phyloP scores from a whole-genome alignment of 2,888 invertebrate genomes.

The Plemyria rubiginata region DNA sequence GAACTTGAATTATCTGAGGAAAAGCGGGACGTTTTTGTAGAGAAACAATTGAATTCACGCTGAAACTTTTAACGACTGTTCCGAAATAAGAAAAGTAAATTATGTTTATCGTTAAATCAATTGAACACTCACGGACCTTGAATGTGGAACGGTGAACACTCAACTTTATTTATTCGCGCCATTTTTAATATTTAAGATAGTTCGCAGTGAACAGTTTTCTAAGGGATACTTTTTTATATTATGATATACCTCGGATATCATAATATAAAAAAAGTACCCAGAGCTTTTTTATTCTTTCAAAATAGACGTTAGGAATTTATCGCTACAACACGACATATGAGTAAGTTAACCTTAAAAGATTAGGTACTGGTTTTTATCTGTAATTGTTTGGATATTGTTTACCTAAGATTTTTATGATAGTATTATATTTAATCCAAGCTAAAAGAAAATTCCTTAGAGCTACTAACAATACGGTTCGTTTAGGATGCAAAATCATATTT shows the following conservation, averaged over 20 bases:
- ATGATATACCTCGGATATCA: no score
- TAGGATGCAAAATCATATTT: conserved; percentile 6
- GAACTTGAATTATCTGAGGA: conserved; percentile 31
- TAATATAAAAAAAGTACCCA: no score
- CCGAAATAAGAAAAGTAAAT: conserved; percentile 43
- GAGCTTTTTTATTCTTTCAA: no score
- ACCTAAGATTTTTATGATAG: no score
- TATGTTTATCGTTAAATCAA: conserved; percentile 48
- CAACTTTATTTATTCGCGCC: conserved; percentile 33
- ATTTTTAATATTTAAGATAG: conserved; percentile 30
- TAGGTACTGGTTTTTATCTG: no score
- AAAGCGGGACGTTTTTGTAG: conserved; percentile 24
- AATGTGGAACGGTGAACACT: conserved; percentile 37
- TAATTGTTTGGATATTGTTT: no score
- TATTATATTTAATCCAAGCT: neutral
- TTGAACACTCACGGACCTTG: conserved; percentile 42
- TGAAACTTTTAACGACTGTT: conserved; percentile 42
- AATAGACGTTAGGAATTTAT: no score
- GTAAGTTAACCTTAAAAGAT: no score
- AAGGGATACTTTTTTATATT: no score
- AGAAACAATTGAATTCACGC: conserved; percentile 38
- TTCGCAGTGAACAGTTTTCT: conserved; percentile 22
- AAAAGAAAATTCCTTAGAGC: neutral
- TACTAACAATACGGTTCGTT: conserved; percentile 9
- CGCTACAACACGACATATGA: no score